Evolutionary conservation across 2,888 invertebrate genomes (phyloP), one percentile per base, ranked within the genome.

Genomic region (Latrodectus hesperus): DNA sequence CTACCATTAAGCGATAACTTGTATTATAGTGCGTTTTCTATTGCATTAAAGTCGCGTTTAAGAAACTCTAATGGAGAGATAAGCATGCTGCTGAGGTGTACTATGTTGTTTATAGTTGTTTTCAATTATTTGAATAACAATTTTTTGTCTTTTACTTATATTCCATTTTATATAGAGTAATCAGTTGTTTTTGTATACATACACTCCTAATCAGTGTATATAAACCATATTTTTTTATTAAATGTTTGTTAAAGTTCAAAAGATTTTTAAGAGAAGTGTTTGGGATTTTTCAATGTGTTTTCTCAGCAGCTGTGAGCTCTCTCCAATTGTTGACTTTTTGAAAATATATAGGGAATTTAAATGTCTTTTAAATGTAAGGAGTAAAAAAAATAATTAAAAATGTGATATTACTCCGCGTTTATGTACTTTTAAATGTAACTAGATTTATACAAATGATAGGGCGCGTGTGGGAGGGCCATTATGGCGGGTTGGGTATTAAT

Each of bases 351-450:
- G 81, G 86, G 53, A 76, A 82, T 26, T 71, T 64, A 86, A 76
- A 52, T 81, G 81, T 86, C 77, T 86, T 86, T 79, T 85, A 80
- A 81, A 81, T 68, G 67, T 86, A 71, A 70, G 67, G 77, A 86
- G 86, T 71, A 86, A 72, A 75, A 81, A 22, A 77, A 86, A 80
- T 75, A 80, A 86, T 76, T 81, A 72, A 71, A 64, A 81, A 81
- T 86, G 86, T 86, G 86, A 86, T 86, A 86, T 68, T 77, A 73
- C 81, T 86, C 81, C 53, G 68, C 76, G 74, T 72, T 67, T 81
- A 65, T 86, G 86, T 86, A 86, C 86, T 86, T 81, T 86, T 86
- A 76, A 86, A 86, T 86, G 86, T 86, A 86, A 80, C 64, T 86
- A 85, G 84, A 81, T 86, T 86, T 86, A 76, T 86, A 86, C 67